Conservation (phyloP, 2,797 vertebrate genomes). For the Halcyon leucocephala region DNA sequence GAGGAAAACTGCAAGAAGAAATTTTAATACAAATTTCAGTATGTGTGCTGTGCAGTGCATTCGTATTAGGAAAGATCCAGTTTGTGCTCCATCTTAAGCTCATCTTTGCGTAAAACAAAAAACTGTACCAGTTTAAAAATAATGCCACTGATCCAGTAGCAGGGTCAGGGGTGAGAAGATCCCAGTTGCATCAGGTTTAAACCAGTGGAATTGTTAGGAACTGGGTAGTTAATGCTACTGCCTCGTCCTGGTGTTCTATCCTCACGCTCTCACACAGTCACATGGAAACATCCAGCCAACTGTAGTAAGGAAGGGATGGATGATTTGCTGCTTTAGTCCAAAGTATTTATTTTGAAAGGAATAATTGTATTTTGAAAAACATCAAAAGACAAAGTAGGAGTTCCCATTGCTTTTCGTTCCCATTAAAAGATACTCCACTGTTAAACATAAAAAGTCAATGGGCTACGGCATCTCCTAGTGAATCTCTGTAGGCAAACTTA, state of each 20-base stretch:
- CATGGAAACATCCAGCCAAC: background rate
- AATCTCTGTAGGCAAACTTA: background rate
- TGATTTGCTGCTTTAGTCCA: background rate
- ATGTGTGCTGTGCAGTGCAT: background rate
- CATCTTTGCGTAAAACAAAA: slow-evolving; percentile 8
- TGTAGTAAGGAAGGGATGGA: background rate
- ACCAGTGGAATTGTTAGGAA: background rate
- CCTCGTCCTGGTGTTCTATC: background rate
- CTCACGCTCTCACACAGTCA: background rate
- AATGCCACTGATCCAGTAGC: background rate
- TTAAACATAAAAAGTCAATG: background rate
- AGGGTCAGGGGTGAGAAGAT: background rate
- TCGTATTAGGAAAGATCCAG: background rate
- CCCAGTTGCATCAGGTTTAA: background rate
- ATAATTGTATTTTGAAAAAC: background rate
- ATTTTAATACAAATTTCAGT: slow-evolving; percentile 50
- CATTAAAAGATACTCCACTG: background rate
- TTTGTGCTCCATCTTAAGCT: background rate
- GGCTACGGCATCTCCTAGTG: background rate
- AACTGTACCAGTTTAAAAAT: background rate
- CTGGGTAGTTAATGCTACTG: background rate
- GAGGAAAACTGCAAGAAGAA: slow-evolving; percentile 43
- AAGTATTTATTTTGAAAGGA: background rate
- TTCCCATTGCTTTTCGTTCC: background rate
- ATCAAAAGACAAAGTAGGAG: background rate